Evolutionary conservation across 2,113 vertebrate genomes (phyloP), one percentile per base, ranked within the genome.

Genomic region (Perca flavescens): DNA sequence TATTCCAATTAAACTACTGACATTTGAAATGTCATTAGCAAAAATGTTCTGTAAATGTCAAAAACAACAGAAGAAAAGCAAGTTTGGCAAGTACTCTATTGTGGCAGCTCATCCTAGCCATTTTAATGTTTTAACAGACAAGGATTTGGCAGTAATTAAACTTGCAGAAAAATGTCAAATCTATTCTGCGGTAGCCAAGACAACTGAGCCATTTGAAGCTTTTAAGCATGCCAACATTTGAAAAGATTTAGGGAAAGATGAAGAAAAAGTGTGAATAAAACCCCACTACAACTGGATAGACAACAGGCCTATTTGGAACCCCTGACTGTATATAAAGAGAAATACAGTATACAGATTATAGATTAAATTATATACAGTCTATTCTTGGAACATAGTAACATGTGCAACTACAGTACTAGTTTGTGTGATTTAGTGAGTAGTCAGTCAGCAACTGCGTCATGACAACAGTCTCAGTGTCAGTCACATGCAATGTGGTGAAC

Each of bases 401-500:
- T 70, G 21, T 11, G 11, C 10, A 43, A 43, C 40, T 21, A 66
- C 25, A n/a, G 43, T 60, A 61, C 16, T 57, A 61, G 60, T 16
- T 19, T 77, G 25, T 28, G 54, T 52, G 40, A 25, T 34, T 57
- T 25, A 22, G 40, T n/a, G 43, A 62, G 52, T 25, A 78, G 46
- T 64, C 34, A 34, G 57, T 28, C 19, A 77, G 49, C 49, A 68
- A 19, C 22, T 8, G 49, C 31, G 52, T 66, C 64, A 34, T 77
- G 57, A 69, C 69, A 50, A 28, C 28, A 58, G 76, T 28, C 31
- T 34, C 25, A 28, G 62, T 52, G 64, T 75, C 69, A 72, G 61
- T 84, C 85, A 75, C 57, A 68, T 31, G 69, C 65, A 34, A 34
- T 6, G 52, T 16, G 69, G 40, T 47, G 80, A 9, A 11, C 1